Conservation (phyloP, 2,888 invertebrate species). For the Drosophila anceps region DNA sequence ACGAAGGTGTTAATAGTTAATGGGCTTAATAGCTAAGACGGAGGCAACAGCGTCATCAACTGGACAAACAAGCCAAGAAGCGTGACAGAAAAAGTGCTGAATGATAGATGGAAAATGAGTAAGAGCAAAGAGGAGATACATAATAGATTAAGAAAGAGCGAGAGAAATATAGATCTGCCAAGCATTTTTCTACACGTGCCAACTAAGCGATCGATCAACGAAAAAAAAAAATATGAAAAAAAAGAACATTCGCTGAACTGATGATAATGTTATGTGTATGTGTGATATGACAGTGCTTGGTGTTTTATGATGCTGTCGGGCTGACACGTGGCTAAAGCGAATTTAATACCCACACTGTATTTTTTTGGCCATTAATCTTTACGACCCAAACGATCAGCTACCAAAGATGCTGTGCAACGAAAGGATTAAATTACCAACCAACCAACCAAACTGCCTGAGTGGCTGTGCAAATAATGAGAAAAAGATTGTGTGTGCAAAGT, state of each 20-base stretch:
- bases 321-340: constrained; percentile 66
- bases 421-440: constrained; percentile 69
- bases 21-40: constrained; percentile 60
- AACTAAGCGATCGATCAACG: constrained; percentile 32
- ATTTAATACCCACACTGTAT: constrained; percentile 60
- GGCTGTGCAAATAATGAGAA: constrained; percentile 39
- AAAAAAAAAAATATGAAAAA: constrained; percentile 9
- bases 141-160: not conserved
- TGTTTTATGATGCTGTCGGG: constrained; percentile 37
- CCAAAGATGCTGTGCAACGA: constrained; percentile 61
- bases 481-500: constrained; percentile 25
- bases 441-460: constrained; percentile 38
- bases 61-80: constrained; percentile 50
- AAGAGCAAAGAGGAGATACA: constrained; percentile 3
- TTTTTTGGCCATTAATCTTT: constrained; percentile 45
- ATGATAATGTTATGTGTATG: constrained; percentile 37
- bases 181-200: constrained; percentile 37
- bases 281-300: constrained; percentile 25
- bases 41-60: constrained; percentile 44
- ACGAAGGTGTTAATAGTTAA: constrained; percentile 66
- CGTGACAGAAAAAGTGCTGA: constrained; percentile 12
- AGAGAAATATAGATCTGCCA: constrained; percentile 2
- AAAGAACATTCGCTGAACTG: constrained; percentile 35
- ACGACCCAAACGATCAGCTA: constrained; percentile 51
- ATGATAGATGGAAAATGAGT: not conserved